Conservation (phyloP, 1,140 invertebrate species). For the Drosophila kanapiae region DNA sequence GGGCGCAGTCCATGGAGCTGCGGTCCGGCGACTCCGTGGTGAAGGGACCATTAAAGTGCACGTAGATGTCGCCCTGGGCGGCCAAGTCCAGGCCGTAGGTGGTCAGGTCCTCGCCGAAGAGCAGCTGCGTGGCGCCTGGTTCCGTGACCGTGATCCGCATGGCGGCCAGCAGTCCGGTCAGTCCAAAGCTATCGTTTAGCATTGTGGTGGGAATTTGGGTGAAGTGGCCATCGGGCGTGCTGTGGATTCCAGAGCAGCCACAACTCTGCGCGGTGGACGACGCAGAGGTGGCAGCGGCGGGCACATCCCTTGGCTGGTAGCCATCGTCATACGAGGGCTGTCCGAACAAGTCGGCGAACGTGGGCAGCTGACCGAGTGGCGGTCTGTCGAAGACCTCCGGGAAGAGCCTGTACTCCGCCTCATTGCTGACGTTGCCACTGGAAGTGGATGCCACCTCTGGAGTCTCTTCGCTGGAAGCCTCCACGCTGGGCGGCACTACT, state of each 20-base stretch:
- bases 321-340: conserved; percentile 37
- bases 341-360: conserved; percentile 62
- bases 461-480: not conserved
- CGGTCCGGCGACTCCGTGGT: conserved; percentile 51
- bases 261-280: not conserved
- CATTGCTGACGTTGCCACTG: conserved; percentile 1
- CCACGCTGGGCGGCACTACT: not conserved
- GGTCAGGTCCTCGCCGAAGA: conserved; percentile 65
- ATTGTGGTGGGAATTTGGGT: conserved; percentile 29
- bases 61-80: conserved; percentile 66
- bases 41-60: conserved; percentile 70
- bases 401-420: conserved; percentile 61
- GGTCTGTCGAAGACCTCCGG: conserved; percentile 55
- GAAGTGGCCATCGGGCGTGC: conserved; percentile 10
- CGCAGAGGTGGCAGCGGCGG: not conserved
- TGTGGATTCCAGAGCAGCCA: conserved; percentile 1
- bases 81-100: conserved; percentile 61
- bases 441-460: conserved; percentile 8
- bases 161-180: conserved; percentile 34
- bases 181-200: conserved; percentile 42
- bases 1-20: conserved; percentile 49
- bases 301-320: not conserved
- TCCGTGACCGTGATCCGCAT: conserved; percentile 26
- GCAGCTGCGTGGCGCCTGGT: conserved; percentile 32
- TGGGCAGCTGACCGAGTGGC: conserved; percentile 45